Conservation (phyloP, 2,888 invertebrate genomes). For the Busseola fusca region DNA sequence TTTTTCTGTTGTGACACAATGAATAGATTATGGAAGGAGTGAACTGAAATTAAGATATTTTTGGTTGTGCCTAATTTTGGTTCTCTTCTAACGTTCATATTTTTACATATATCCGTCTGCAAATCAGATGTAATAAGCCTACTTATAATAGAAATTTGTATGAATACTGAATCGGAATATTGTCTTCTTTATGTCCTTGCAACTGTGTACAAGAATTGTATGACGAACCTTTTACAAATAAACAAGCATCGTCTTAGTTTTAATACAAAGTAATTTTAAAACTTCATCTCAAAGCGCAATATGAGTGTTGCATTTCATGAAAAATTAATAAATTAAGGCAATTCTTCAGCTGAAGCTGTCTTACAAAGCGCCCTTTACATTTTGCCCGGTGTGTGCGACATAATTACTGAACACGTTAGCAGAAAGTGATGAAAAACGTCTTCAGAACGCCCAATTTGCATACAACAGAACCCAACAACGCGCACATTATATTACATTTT, state of each 20-base stretch:
- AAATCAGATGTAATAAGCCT: neutral
- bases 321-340: constrained; percentile 66
- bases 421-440: constrained; percentile 69
- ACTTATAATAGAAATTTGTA: neutral
- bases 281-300: constrained; percentile 51
- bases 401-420: constrained; percentile 71
- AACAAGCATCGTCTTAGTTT: constrained; percentile 21
- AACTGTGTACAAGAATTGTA: constrained; percentile 13
- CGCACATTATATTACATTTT: constrained; percentile 38
- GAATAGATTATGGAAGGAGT: constrained; percentile 21
- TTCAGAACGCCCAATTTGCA: constrained; percentile 65
- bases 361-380: constrained; percentile 54
- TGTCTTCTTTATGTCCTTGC: constrained; percentile 10
- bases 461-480: constrained; percentile 54
- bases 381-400: constrained; percentile 54
- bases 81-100: neutral
- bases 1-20: constrained; percentile 46
- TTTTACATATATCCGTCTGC: neutral
- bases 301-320: constrained; percentile 56
- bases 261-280: constrained; percentile 51
- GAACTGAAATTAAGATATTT: neutral
- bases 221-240: constrained; percentile 23
- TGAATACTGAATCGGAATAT: constrained; percentile 18
- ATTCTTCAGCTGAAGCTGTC: constrained; percentile 59
- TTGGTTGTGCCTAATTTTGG: neutral